Conservation (phyloP, 2,888 invertebrate genomes). For the Caenorhabditis sp. region DNA sequence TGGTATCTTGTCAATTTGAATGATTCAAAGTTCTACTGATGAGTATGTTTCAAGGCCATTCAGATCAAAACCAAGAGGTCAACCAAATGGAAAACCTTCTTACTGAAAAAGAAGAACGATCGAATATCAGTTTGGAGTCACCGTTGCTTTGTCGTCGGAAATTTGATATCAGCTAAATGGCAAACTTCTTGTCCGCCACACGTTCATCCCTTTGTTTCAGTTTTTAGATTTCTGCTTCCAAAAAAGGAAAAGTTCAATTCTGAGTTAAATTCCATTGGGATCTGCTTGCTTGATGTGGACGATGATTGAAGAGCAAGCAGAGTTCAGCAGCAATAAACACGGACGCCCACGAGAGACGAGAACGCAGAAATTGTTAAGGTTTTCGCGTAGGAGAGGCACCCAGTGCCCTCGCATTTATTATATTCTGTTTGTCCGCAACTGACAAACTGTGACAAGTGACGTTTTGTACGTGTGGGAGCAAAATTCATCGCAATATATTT, state of each 20-base stretch:
- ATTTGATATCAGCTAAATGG: constrained; percentile 25
- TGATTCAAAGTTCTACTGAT: constrained; percentile 8
- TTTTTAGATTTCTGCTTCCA: neutral
- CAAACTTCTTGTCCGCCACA: neutral
- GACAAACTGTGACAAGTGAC: constrained; percentile 47
- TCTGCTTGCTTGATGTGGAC: constrained; percentile 12
- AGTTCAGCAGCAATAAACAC: constrained; percentile 53
- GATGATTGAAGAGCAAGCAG: constrained; percentile 44
- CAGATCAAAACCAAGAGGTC: constrained; percentile 25
- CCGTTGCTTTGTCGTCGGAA: neutral
- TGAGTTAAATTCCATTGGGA: too few relatives aligned
- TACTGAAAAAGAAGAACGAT: constrained; percentile 25
- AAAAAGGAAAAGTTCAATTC: too few relatives aligned
- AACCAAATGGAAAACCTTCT: constrained; percentile 4
- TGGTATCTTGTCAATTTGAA: constrained; percentile 44
- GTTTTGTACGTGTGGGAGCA: constrained; percentile 13
- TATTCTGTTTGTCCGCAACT: constrained; percentile 7
- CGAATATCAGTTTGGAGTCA: constrained; percentile 32
- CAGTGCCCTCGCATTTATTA: constrained; percentile 11
- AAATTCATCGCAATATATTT: neutral
- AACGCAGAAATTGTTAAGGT: constrained; percentile 23
- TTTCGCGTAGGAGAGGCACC: constrained; percentile 15
- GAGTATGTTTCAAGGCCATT: constrained; percentile 31
- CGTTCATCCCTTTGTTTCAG: neutral
- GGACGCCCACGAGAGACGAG: constrained; percentile 53